Percentiles rank a stretch among this genome's conserved stretches.
Evolutionary conservation across 35 echinoderm and acorn worm species (phyloP).

Genomic region (Hemicentrotus pulcherrimus): DNA sequence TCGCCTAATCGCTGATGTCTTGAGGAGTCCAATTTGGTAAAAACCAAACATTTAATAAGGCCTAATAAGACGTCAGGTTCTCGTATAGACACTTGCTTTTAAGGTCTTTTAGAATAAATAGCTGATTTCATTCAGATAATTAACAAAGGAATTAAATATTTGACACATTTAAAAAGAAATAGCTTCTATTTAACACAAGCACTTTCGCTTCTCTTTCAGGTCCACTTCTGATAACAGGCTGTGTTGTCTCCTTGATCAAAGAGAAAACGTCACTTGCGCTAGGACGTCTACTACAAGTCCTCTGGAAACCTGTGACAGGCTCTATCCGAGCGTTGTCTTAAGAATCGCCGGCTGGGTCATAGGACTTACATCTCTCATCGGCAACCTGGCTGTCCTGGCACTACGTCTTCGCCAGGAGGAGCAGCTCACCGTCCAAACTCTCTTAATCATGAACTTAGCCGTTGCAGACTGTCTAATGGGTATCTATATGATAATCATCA

Average conservation of each 20-base stretch:
- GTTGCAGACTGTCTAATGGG: slow-evolving; percentile 85
- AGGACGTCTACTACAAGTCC: slow-evolving; percentile 30
- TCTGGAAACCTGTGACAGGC: slow-evolving; percentile 54
- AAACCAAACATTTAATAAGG: too few species aligned
- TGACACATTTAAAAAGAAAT: background rate
- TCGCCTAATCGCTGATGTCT: too few species aligned
- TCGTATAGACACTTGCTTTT: too few species aligned
- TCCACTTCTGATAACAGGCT: slow-evolving; percentile 43
- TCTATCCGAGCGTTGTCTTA: slow-evolving; percentile 56
- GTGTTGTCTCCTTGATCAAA: slow-evolving; percentile 51
- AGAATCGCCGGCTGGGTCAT: slow-evolving; percentile 79
- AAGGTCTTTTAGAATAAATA: too few species aligned
- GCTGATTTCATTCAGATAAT: too few species aligned
- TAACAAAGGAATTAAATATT: too few species aligned
- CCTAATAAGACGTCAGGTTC: too few species aligned
- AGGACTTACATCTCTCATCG: slow-evolving; percentile 71
- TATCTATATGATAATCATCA: slow-evolving; percentile 80
- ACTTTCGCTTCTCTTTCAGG: background rate
- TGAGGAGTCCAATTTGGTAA: too few species aligned
- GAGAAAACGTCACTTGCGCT: background rate
- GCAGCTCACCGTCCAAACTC: background rate
- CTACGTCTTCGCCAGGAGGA: slow-evolving; percentile 47
- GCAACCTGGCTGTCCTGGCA: slow-evolving; percentile 68
- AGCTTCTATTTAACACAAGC: background rate
- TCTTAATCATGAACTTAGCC: slow-evolving; percentile 75